Base-by-base conservation (phyloP, 2,888 invertebrate species). In the Chrysodeixis includens region DNA sequence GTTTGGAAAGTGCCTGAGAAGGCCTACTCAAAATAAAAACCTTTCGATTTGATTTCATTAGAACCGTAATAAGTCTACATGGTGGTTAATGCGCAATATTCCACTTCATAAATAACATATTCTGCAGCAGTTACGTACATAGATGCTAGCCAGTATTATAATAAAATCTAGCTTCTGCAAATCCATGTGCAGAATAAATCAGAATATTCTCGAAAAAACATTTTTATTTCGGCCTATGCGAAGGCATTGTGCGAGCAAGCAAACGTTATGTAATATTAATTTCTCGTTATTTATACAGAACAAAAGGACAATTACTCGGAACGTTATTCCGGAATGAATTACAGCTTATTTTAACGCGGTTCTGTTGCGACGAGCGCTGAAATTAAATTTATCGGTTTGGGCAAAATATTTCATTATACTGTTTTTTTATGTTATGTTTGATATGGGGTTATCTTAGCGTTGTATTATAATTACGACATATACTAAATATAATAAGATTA, bases 271-370 rank as follows among this genome's bases (percentile, higher is more conserved):
- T 22, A 16, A 56, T 26, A 56, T 56, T 26, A 56, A 56, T 56
- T 16, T 44, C 16, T 22, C 40, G 56, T 56, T 44, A 44, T 56
- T 56, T n/a, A 14, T 56, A 35, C 22, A 40, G 35, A 56, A 56
- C 56, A 56, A 56, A 56, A 22, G 35, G n/a, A 56, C 35, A 56
- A 56, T 56, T 56, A 56, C 56, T 14, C 12, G 56, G 4, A 22
- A 40, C 18, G 20, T 44, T 44, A n/a, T 55, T 55, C 18, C 8
- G n/a, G 7, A 46, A 46, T 46, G 10, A 18, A 46, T 40, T 40
- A 40, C 40, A 7, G 40, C 14, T 35, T 35, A n/a, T n/a, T n/a
- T 40, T 40, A 14, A n/a, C 40, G n/a, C 40, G 40, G 14, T n/a
- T 40, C 2, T 26, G 26, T 40, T 40, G 40, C n/a, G n/a, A n/a